Evolutionary conservation across 1,140 invertebrate genomes (phyloP), one percentile per base, ranked within the genome.

Genomic region (Drosophila kikkawai): DNA sequence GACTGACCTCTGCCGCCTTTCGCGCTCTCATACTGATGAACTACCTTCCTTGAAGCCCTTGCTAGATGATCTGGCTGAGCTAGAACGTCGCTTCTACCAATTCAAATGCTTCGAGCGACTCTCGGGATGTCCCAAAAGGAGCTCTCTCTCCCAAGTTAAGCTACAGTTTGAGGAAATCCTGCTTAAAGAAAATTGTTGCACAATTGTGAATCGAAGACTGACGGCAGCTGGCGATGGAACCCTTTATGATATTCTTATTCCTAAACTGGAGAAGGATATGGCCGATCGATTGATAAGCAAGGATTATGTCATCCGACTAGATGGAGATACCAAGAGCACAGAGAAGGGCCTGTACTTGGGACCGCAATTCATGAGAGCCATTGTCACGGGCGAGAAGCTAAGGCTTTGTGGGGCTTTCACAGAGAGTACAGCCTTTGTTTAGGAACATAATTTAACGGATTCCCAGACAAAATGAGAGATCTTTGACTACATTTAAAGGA

Each of bases 381-480:
- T 93, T 61, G 76, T 93, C 1, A 88, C 79, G 0, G 88, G 82
- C 9, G 83, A 92, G 13, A 86, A 91, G 22, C 53, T 93, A 17
- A 76, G 92, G 42, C 67, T 93, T 0, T 93, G 92, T 66, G 92
- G 92, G 3, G 92, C 92, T 3, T 93, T 93, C 45, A 91, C 92
- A 0, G 91, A 93, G 32, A 92, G 91, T 48, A 93, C 92, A 6
- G 85, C 85, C 11, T 92, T 93, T 74, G 67, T 92, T 45, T 91
- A 80, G 61, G 26, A 11, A 15, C 2, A 6, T 4, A 0, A 44
- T 1, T 29, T 7, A 29, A 29, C 3, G 2, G 0, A 13, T 12
- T 19, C 1, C 34, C 8, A 1, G 19, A 22, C 17, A 41, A 26
- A 12, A 42, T 26, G 4, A 57, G 22, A 39, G 36, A 56, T 22